Base-by-base conservation (phyloP, 2,888 invertebrate genomes). In the Enoplolaimus lenunculus region DNA sequence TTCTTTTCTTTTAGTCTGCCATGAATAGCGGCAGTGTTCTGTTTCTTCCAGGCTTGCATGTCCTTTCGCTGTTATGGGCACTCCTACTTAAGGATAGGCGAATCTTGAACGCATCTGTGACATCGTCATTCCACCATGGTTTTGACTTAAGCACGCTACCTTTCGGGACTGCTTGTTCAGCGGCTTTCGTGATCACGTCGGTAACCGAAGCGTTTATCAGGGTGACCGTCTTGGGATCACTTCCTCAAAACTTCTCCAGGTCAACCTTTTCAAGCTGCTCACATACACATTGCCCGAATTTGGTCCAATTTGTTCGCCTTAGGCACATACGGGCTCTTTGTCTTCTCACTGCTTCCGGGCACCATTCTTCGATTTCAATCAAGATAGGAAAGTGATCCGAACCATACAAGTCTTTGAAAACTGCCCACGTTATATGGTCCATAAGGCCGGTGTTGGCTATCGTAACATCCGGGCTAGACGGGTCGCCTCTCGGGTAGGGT, bases 381-480 rank as follows among this genome's bases (percentile, higher is more conserved):
- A 62, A 31, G 7, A 62, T 62, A 26, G 62, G 62, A 31, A 29
- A 62, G 62, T 62, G 62, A 62, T 62, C 62, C 31, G 62, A 62
- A 29, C 29, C 31, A 21, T 45, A 45, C 7, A n/a, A 31, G 13
- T 26, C 31, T 62, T 62, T 3, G 7, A 62, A 26, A 13, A 31
- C 31, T 62, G 28, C 28, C 62, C 62, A 62, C 29, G 62, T 29
- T 62, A 31, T n/a, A 62, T 26, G 7, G 62, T 62, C 28, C 7
- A 29, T 26, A 31, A 29, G 31, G 7, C 29, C 28, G 28, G 31
- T 26, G 28, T 62, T 31, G 29, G n/a, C 62, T 31, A 62, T 31
- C n/a, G 62, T 62, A 29, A 62, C 29, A 62, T 62, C 62, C n/a
- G 62, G 62, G 62, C 62, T 62, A 29, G 62, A 62, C 62, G 28